A percentile compares a stretch with the other conserved stretches of the same genome.
These are phyloP conservation scores for Piprites chloris DNA, from an alignment of 2,113 vertebrate species.

Conservation along the genomic window DNA sequence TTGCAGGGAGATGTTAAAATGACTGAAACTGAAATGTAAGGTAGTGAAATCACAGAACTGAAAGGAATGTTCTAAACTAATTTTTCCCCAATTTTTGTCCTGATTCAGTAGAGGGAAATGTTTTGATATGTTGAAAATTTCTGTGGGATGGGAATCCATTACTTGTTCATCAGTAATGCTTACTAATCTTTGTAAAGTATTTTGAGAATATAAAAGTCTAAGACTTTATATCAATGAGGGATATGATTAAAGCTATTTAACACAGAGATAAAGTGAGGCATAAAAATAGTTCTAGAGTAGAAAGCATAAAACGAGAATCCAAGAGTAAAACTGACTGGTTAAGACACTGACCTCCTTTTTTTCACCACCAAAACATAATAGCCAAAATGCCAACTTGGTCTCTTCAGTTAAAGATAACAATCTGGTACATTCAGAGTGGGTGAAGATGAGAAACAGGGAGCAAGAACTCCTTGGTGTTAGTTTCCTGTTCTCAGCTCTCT, in stretches of 20 bases:
- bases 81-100: neutral
- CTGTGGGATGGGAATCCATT: slow-evolving; percentile 38
- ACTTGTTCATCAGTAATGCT: neutral
- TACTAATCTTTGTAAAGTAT: neutral
- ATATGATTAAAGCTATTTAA: slow-evolving; percentile 28
- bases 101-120: neutral
- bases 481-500: neutral
- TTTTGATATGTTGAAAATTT: slow-evolving; percentile 36
- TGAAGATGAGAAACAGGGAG: neutral
- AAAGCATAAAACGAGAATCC: neutral
- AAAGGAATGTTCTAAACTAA: neutral
- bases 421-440: neutral
- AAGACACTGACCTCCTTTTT: neutral
- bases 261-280: neutral
- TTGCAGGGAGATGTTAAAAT: neutral
- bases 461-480: neutral
- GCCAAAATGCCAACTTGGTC: neutral
- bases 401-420: neutral
- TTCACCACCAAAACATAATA: neutral
- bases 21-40: neutral
- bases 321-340: neutral
- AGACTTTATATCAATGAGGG: neutral
- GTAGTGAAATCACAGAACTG: neutral
- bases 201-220: slow-evolving; percentile 14
- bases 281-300: slow-evolving; percentile 8